These are phyloP conservation scores for Edolisoma coerulescens DNA, from an alignment of 2,113 vertebrate species.

Conservation along the genomic window DNA sequence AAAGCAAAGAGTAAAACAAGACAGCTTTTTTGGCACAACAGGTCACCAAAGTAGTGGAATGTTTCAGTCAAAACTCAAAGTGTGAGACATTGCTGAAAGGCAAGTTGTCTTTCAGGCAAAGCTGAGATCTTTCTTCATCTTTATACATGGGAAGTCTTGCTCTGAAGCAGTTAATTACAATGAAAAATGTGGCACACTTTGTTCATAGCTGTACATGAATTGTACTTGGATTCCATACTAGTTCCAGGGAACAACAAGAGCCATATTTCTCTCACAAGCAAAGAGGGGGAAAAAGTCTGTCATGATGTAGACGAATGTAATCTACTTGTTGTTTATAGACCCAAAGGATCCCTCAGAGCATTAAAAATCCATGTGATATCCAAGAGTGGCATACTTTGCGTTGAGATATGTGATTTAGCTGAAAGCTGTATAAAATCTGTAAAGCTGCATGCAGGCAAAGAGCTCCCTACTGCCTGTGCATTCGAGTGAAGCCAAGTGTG, in stretches of 20 bases:
- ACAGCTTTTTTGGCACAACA: slow-evolving; percentile 38
- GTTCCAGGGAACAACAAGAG: not conserved
- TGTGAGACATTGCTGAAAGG: slow-evolving; percentile 36
- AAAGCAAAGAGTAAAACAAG: not conserved
- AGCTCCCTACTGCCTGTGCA: not conserved
- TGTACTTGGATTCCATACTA: not conserved
- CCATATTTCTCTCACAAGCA: not conserved
- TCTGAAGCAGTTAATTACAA: slow-evolving; percentile 47
- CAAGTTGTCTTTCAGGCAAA: slow-evolving; percentile 31
- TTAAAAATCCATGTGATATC: slow-evolving; percentile 41
- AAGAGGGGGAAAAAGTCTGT: not conserved
- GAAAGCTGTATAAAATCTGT: slow-evolving; percentile 30
- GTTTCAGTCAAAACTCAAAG: slow-evolving; percentile 33
- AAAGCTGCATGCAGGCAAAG: not conserved
- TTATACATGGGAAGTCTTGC: slow-evolving; percentile 38
- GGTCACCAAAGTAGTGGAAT: slow-evolving; percentile 33
- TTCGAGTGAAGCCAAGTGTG: not conserved
- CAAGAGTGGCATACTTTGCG: slow-evolving; percentile 10
- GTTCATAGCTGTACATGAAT: not conserved
- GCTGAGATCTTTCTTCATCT: slow-evolving; percentile 53
- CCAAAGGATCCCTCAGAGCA: slow-evolving; percentile 4
- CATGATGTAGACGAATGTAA: slow-evolving; percentile 8
- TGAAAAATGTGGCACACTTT: not conserved
- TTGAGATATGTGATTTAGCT: not conserved
- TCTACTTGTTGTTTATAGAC: slow-evolving; percentile 39